Base-by-base conservation (phyloP, 2,797 vertebrate species). In the Trachurus trachurus region DNA sequence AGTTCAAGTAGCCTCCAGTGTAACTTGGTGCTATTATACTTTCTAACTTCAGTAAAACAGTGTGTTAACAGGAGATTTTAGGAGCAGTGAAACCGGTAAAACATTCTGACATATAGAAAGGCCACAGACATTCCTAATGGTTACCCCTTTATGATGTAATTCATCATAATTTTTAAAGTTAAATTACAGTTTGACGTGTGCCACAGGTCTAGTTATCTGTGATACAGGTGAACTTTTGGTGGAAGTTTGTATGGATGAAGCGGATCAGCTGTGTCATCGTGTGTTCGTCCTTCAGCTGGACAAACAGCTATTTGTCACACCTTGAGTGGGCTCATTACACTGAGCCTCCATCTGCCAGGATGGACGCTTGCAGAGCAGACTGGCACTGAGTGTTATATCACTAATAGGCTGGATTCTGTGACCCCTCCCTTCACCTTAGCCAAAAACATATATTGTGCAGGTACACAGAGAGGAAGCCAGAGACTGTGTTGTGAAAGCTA, bases 291-390 rank as follows among this genome's bases (percentile, higher is more conserved):
- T 93, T 92, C 71, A 85, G 61, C 71, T 39, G 52, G 39, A 39
- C 37, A 37, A 62, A 78, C 75, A 58, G 67, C 76, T 61, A 53
- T 81, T 59, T 26, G 67, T 91, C 85, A 71, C 89, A 85, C 83
- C 47, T 70, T 79, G 82, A 79, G 73, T 42, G 78, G 63, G 72
- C 61, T 88, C 74, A 42, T 77, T 69, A 76, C 53, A 59, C 85
- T 63, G 74, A 63, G 53, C 57, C 74, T 81, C 89, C 87, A 93
- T 92, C 90, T 93, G 90, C 75, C 77, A 65, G 39, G 50, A 44
- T 19, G 64, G 69, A 74, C 53, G 52, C 88, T 75, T 21, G 39
- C 84, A 67, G 87, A 44, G 87, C 62, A 34, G 59, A 74, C 71
- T 62, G 73, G 59, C 73, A 45, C 71, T 71, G 72, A 78, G 59